phyloP scores from a whole-genome alignment of 2,113 vertebrate genomes.

The Potamarius usumacintae region DNA sequence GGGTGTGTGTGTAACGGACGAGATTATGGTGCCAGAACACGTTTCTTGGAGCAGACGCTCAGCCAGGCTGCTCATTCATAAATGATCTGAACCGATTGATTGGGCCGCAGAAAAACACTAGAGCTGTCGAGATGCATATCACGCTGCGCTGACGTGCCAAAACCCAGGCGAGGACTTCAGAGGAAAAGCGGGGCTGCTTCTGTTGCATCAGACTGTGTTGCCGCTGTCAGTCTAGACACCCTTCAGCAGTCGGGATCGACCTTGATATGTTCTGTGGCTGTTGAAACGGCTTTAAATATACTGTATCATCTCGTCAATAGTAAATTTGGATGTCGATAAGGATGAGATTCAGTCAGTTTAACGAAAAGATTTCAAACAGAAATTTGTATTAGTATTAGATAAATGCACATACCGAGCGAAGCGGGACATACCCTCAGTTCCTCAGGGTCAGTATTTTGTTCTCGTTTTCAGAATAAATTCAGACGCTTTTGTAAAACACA shows the following conservation, averaged over 20 bases:
- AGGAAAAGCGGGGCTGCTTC: conserved; percentile 33
- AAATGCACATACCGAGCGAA: not conserved
- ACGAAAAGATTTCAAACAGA: not conserved
- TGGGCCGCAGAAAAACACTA: conserved; percentile 64
- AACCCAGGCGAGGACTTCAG: conserved; percentile 65
- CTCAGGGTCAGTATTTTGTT: not conserved
- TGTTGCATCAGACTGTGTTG: conserved; percentile 41
- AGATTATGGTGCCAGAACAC: conserved; percentile 59
- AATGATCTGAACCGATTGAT: conserved; percentile 74
- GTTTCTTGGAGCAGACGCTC: conserved; percentile 64
- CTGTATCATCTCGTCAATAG: not conserved
- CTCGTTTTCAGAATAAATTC: not conserved
- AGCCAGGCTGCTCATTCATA: conserved; percentile 72
- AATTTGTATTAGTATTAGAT: not conserved
- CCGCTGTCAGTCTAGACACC: conserved; percentile 25
- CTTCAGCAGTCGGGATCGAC: conserved; percentile 7
- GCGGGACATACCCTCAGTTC: not conserved
- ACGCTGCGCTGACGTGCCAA: conserved; percentile 63
- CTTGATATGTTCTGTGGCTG: conserved; percentile 2
- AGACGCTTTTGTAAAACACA: not conserved
- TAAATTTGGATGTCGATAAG: not conserved
- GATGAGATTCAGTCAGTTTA: not conserved
- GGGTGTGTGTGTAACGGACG: conserved; percentile 30
- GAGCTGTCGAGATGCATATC: conserved; percentile 70
- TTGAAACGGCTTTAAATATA: conserved; percentile 6